Conservation (phyloP, 2,113 vertebrate species). For the Engystomops pustulosus region DNA sequence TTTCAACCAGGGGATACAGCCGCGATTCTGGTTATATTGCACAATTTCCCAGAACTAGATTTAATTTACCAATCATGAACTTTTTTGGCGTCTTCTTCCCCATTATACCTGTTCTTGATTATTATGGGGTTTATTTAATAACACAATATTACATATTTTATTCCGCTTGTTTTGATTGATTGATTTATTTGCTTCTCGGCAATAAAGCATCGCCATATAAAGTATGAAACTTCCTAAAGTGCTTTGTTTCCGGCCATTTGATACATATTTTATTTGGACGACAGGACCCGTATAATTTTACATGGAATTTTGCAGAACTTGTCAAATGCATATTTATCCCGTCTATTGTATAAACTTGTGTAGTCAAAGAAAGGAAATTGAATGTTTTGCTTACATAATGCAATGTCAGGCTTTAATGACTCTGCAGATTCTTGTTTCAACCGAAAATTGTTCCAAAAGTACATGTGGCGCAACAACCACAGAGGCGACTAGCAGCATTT, state of each 20-base stretch:
- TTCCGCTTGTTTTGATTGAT: background rate
- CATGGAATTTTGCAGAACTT: background rate
- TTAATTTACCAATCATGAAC: background rate
- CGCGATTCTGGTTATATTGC: background rate
- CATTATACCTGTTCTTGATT: background rate
- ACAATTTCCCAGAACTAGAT: background rate
- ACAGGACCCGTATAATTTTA: background rate
- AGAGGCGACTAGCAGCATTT: too few relatives aligned
- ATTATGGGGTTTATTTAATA: too few relatives aligned
- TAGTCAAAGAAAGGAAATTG: slow-evolving; percentile 21
- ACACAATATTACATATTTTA: background rate
- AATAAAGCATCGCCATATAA: background rate
- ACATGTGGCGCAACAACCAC: background rate
- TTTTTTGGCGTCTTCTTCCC: background rate
- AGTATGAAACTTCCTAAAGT: background rate
- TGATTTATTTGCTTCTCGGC: background rate
- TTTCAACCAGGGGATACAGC: too few relatives aligned
- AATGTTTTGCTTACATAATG: slow-evolving; percentile 28
- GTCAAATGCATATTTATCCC: slow-evolving; percentile 13
- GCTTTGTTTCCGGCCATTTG: background rate
- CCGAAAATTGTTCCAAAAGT: background rate
- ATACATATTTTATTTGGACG: slow-evolving; percentile 34
- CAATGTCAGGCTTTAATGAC: background rate
- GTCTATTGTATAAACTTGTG: background rate
- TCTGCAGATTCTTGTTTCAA: background rate